phyloP scores from a whole-genome alignment of 2,888 invertebrate genomes.

The Venusia cambrica region DNA sequence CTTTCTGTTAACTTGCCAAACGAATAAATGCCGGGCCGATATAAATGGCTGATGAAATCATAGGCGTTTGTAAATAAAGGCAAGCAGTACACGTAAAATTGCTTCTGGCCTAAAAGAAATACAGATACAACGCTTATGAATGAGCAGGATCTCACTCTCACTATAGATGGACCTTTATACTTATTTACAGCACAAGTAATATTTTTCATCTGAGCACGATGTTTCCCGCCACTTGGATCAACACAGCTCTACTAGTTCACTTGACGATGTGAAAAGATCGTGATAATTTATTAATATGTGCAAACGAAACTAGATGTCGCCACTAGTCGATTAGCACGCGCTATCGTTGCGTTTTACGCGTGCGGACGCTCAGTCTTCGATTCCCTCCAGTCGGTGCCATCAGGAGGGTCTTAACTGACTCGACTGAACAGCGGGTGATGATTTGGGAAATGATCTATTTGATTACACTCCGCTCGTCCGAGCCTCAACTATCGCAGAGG shows the following conservation, averaged over 20 bases:
- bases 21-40: too few species aligned
- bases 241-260: slow-evolving; percentile 3
- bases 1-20: too few species aligned
- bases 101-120: too few species aligned
- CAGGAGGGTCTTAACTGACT: slow-evolving; percentile 76
- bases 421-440: slow-evolving; percentile 80
- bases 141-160: background rate
- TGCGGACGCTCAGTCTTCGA: background rate
- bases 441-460: slow-evolving; percentile 51
- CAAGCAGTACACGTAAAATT: too few species aligned
- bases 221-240: background rate
- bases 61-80: too few species aligned
- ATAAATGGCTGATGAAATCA: too few species aligned
- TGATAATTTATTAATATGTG: background rate
- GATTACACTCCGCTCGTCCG: slow-evolving; percentile 57
- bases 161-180: background rate
- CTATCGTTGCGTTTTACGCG: slow-evolving; percentile 10
- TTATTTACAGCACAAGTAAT: too few species aligned
- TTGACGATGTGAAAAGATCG: too few species aligned
- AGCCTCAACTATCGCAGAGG: slow-evolving; percentile 65
- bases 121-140: too few species aligned
- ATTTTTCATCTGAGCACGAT: slow-evolving; percentile 2
- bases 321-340: slow-evolving; percentile 12
- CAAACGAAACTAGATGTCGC: slow-evolving; percentile 11
- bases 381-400: slow-evolving; percentile 37